Percentiles rank a stretch among this genome's conserved stretches.
These are phyloP conservation scores for Laodelphax striatellus DNA, from an alignment of 1,140 invertebrate species.

Conservation along the genomic window DNA sequence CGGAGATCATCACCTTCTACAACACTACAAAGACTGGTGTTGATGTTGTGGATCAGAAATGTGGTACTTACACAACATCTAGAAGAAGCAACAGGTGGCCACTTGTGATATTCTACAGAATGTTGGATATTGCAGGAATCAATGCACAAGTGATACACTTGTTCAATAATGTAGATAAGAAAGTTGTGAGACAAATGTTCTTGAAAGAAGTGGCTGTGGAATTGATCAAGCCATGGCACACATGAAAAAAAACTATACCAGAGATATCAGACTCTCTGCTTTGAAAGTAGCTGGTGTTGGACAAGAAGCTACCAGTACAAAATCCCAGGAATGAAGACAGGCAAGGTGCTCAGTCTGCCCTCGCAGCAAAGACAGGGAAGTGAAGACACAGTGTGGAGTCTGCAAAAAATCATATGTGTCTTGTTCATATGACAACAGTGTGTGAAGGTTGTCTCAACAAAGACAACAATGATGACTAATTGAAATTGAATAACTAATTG, in stretches of 20 bases:
- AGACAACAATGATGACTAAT: no score
- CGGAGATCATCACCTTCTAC: conserved; percentile 29
- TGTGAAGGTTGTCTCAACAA: no score
- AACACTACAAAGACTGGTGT: conserved; percentile 31
- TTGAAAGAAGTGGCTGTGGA: conserved; percentile 2
- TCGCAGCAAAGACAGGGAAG: neutral
- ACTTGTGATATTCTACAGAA: conserved; percentile 18
- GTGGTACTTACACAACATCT: conserved; percentile 14
- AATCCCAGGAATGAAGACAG: neutral
- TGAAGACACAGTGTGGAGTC: neutral
- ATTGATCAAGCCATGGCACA: neutral
- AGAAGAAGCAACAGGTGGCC: conserved; percentile 24
- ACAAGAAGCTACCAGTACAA: neutral
- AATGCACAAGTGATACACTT: conserved; percentile 21
- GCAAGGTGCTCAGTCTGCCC: neutral
- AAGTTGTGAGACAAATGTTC: conserved; percentile 1
- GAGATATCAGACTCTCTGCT: neutral
- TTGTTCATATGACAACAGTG: no score
- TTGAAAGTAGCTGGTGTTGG: neutral
- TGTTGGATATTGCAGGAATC: conserved; percentile 25
- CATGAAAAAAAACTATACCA: neutral
- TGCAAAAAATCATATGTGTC: no score
- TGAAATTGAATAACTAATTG: no score
- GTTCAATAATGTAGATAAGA: conserved; percentile 9
- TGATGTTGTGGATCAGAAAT: conserved; percentile 27